Evolutionary conservation across 2,888 invertebrate genomes (phyloP), one percentile per base, ranked within the genome.

Genomic region (Aspidiotus destructor): DNA sequence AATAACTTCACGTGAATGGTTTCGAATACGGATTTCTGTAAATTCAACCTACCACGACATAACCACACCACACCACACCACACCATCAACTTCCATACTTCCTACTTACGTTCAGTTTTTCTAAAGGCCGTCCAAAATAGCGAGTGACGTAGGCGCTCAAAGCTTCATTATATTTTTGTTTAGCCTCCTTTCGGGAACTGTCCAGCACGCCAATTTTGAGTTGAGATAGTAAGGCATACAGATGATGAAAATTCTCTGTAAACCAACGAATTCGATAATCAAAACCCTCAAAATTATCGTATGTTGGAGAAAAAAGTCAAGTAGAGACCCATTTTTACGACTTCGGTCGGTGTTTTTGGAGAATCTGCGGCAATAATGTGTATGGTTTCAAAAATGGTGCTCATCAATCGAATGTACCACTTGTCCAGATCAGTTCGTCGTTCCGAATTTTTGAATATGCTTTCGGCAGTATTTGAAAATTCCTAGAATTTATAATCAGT

Each of bases 211-310:
- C 81, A 73, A 95, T 91, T 80, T 97, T 97, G 74, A 96, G 80
- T 77, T 92, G 88, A 8, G 91, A 89, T 73, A 97, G 79, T 73
- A 89, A 80, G 58, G 88, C 91, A 78, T 89, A 88, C 77, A 99
- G 85, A 74, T 91, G 89, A 81, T 98, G 97, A 79, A 91, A 97
- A 80, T 98, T 99, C 81, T 98, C 89, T 86, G 77, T 68, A 81
- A 81, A 72, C 6, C 11, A 48, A 57, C 63, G 44, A 15, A 28
- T 42, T 54, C 17, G 60, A 53, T 63, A 28, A 15, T 62, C 62
- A 28, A 17, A 69, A 10, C 6, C 65, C 41, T 60, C 52, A 28
- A 28, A 28, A 5, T 28, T 28, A 5, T 28, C 28, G 1, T 28
- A 28, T 5, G n/a, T n/a, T n/a, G 28, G 5, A 28, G 28, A 28